Evolutionary conservation across 64 coral and sea anemone genomes (phyloP).

Genomic region (Trachythela sp.): DNA sequence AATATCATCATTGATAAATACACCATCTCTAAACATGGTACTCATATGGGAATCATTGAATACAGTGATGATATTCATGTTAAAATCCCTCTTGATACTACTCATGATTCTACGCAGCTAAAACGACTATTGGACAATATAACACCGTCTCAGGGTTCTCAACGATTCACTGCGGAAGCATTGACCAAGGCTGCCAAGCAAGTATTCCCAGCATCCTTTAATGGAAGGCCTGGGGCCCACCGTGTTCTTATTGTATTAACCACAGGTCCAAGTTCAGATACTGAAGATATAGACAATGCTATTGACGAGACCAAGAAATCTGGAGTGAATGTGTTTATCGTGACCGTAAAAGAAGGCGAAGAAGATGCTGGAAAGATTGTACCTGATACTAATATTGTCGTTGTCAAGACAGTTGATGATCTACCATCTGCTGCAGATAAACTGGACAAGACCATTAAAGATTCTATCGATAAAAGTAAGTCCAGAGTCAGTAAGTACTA

Average conservation of each 20-base stretch:
- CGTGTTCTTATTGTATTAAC: slow-evolving; percentile 10
- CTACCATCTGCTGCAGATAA: background rate
- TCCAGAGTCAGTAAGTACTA: too few species aligned
- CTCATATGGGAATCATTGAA: background rate
- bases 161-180: background rate
- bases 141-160: background rate
- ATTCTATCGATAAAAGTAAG: background rate
- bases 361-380: background rate
- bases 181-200: background rate
- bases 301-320: background rate
- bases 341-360: background rate
- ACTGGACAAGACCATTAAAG: background rate
- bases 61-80: background rate
- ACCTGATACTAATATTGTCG: background rate
- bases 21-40: background rate
- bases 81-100: background rate
- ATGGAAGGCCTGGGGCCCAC: background rate
- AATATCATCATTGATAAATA: background rate
- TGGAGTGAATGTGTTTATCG: slow-evolving; percentile 10
- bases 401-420: background rate
- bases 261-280: background rate
- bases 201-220: background rate
- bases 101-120: background rate
- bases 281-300: background rate
- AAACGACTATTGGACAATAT: background rate